Conservation (phyloP, 1,140 invertebrate species). For the Zeugodacus cucurbitae region DNA sequence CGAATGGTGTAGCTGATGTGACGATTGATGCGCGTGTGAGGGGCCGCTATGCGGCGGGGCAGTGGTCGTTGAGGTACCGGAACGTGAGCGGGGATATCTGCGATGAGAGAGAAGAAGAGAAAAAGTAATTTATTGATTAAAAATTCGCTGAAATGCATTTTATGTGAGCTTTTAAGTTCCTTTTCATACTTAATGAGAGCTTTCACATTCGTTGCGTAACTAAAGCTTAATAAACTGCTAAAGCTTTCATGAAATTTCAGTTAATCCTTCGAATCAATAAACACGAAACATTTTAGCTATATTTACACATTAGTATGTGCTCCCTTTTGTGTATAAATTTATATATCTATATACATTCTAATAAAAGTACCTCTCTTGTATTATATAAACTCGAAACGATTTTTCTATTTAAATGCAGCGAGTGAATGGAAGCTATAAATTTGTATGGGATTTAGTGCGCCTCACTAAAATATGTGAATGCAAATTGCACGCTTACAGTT, state of each 20-base stretch:
- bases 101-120: not conserved
- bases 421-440: not conserved
- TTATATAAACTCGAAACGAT: not conserved
- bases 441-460: not conserved
- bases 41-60: slow-evolving; percentile 51
- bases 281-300: not conserved
- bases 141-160: not conserved
- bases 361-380: too few species aligned
- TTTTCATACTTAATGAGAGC: not conserved
- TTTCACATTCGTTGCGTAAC: not conserved
- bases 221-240: not conserved
- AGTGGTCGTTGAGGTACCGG: slow-evolving; percentile 45
- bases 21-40: slow-evolving; percentile 54
- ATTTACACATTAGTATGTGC: not conserved
- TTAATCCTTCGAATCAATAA: not conserved
- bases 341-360: too few species aligned
- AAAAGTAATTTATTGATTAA: not conserved
- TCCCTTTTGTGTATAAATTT: too few species aligned
- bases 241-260: not conserved
- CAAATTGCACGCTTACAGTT: not conserved
- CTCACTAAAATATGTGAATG: not conserved
- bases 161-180: too few species aligned
- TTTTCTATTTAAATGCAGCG: not conserved
- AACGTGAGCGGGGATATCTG: slow-evolving; percentile 59
- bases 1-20: slow-evolving; percentile 55